Evolutionary conservation across 2,888 invertebrate species (phyloP).

Genomic region (Eupithecia vulgata): DNA sequence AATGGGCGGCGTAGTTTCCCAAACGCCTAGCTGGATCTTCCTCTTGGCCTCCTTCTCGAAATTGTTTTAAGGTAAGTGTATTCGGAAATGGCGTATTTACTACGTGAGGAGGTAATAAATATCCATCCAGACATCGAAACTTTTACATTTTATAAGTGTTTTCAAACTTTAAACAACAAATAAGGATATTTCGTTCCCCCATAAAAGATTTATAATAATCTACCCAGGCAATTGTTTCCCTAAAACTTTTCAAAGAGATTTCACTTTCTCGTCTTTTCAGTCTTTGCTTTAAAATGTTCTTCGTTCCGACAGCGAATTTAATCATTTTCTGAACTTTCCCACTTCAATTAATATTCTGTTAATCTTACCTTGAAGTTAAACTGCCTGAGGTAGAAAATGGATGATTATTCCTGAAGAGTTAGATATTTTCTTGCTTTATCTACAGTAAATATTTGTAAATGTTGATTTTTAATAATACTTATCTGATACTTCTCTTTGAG

Average conservation of each 20-base stretch:
- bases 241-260: constrained; percentile 6
- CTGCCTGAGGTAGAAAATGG: neutral
- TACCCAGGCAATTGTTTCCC: neutral
- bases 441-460: neutral
- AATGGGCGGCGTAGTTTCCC: too few species aligned
- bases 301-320: constrained; percentile 8
- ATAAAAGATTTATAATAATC: neutral
- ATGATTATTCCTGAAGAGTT: neutral
- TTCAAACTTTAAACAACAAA: neutral
- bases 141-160: neutral
- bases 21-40: too few species aligned
- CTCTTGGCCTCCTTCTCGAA: too few species aligned
- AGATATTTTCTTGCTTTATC: neutral
- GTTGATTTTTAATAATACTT: neutral
- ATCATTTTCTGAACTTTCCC: constrained; percentile 15
- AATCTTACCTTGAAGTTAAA: constrained; percentile 19
- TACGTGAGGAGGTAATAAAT: too few species aligned
- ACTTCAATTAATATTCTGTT: constrained; percentile 16
- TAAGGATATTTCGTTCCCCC: neutral
- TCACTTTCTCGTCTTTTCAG: neutral
- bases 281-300: constrained; percentile 9
- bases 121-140: too few species aligned
- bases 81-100: too few species aligned
- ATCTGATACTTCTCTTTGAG: neutral
- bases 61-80: too few species aligned